Base-by-base conservation (phyloP, 2,888 invertebrate species). In the Lepeophtheirus nordmannii region DNA sequence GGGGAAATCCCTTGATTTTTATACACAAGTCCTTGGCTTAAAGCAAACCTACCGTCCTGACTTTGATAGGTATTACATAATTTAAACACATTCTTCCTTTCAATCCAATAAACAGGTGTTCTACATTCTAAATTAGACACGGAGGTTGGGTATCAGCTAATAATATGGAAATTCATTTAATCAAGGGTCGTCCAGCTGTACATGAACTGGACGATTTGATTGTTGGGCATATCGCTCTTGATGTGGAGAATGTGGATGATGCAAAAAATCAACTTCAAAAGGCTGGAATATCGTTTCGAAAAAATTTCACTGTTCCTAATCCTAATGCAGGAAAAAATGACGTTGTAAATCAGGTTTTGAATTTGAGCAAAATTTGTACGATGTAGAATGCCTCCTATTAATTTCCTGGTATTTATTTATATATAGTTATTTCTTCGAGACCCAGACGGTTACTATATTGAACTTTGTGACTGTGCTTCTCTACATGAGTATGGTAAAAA, bases 401-500 rank as follows among this genome's bases (percentile, higher is more conserved):
- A n/a, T n/a, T n/a, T n/a, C n/a, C n/a, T n/a, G n/a, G n/a, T n/a
- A n/a, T n/a, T 30, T 30, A 30, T 30, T 30, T 30, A 22, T 30
- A 30, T 59, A 2, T 23, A 59, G 60, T 10, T 17, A 38, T 62
- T 62, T 62, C 39, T 62, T n/a, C 38, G 62, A 17, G 62, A 62
- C 41, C 62, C 62, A 17, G 62, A 62, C 23, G 62, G 62, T 12
- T 62, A 62, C 17, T 62, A 62, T 46, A 62, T 62, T 9, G 62
- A 62, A 23, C 39, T 38, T 20, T 62, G 62, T 46, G 41, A 62
- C 8, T 62, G 62, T 40, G 62, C 8, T 40, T 14, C 20, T 22
- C 41, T 62, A 5, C 40, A 62, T 17, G 30, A 62, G 40, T 62
- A 62, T 62, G 40, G 41, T 8, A 20, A 62, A 11, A 62, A 38